Evolutionary conservation across 2,888 invertebrate species (phyloP).

Genomic region (Volucella bombylans): DNA sequence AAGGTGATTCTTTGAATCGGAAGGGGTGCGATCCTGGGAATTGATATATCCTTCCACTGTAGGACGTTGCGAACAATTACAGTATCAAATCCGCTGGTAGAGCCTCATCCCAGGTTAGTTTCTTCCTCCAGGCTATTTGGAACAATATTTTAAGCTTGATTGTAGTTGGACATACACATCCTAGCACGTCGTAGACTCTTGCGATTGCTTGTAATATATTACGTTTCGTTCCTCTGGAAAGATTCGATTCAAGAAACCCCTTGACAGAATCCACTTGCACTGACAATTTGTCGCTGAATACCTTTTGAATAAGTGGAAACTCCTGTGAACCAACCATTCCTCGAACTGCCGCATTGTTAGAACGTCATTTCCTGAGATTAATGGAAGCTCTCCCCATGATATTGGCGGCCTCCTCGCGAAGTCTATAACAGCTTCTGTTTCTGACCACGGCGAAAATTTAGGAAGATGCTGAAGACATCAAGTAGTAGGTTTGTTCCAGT

Average conservation of each 20-base stretch:
- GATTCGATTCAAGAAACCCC: too few relatives aligned
- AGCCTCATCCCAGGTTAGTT: neutral
- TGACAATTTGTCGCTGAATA: neutral
- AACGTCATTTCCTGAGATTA: neutral
- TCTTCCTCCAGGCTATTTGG: slow-evolving; percentile 21
- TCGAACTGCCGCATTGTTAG: neutral
- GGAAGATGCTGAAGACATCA: too few relatives aligned
- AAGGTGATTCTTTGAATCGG: neutral
- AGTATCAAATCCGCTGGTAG: neutral
- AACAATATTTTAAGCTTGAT: slow-evolving; percentile 22
- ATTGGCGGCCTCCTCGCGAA: neutral
- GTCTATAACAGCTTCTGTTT: neutral
- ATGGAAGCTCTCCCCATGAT: slow-evolving; percentile 4
- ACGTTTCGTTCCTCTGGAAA: neutral
- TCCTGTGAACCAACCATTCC: neutral
- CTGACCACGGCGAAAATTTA: too few relatives aligned
- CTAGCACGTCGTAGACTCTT: neutral
- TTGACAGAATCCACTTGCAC: too few relatives aligned
- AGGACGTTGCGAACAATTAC: neutral
- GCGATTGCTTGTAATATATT: neutral
- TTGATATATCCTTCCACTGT: too few relatives aligned
- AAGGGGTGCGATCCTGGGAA: neutral
- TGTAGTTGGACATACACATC: slow-evolving; percentile 14
- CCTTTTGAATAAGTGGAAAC: neutral
- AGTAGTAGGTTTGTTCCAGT: too few relatives aligned